These are phyloP conservation scores for Diplosoma virens DNA, from an alignment of 23 tunicate genomes.

Conservation along the genomic window DNA sequence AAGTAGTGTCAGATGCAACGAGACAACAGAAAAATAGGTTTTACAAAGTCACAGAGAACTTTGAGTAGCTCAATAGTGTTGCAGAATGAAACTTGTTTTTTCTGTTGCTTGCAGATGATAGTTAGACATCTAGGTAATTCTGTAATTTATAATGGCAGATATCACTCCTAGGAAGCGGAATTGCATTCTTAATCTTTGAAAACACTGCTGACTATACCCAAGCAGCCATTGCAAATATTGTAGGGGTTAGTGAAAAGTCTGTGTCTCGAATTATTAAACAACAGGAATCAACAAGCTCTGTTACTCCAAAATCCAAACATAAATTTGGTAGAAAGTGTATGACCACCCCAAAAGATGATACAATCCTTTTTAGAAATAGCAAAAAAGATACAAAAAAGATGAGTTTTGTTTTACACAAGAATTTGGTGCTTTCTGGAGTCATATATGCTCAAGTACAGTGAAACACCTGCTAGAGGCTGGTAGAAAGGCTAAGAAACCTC, in stretches of 20 bases:
- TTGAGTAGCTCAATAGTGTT: no score
- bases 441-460: conserved; percentile 1
- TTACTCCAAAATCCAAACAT: conserved; percentile 22
- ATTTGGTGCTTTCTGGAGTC: conserved; percentile 19
- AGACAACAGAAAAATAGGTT: no score
- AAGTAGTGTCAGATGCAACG: no score
- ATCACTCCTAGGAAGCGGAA: conserved; percentile 14
- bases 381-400: conserved; percentile 8
- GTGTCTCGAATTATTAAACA: conserved; percentile 16
- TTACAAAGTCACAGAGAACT: no score
- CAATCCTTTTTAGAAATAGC: conserved; percentile 25
- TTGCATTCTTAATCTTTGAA: conserved; percentile 7
- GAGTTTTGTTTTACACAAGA: conserved; percentile 31
- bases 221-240: not conserved
- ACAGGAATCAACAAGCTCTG: conserved; percentile 25
- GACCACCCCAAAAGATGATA: conserved; percentile 21
- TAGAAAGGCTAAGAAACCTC: no score
- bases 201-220: conserved; percentile 8
- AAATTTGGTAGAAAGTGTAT: conserved; percentile 18
- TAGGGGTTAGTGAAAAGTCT: conserved; percentile 15
- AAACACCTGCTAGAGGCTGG: not conserved
- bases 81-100: no score
- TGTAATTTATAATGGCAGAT: no score
- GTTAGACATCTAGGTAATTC: no score
- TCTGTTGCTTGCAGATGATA: no score